A percentile compares a stretch with the other conserved stretches of the same genome.
Conservation (phyloP, 2,113 vertebrate genomes). For the Brachirus orientalis region DNA sequence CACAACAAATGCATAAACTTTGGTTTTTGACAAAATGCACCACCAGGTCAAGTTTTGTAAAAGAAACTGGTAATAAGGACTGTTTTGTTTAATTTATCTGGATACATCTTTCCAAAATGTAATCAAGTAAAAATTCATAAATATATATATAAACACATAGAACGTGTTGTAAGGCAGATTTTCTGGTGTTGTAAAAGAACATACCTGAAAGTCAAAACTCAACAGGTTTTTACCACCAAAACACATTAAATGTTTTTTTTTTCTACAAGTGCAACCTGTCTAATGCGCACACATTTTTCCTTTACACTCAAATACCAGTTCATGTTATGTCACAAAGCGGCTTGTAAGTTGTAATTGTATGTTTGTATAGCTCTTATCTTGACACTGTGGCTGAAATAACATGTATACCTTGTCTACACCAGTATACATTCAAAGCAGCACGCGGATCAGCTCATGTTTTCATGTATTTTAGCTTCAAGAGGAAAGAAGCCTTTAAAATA, state of each 20-base stretch:
- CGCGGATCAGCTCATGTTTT: too few relatives aligned
- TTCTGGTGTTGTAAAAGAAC: slow-evolving; percentile 30
- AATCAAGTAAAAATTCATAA: slow-evolving; percentile 67
- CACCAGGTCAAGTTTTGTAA: slow-evolving; percentile 51
- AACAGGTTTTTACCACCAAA: slow-evolving; percentile 13
- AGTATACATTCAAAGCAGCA: too few relatives aligned
- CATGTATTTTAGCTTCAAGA: too few relatives aligned
- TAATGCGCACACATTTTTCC: too few relatives aligned
- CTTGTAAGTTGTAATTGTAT: slow-evolving; percentile 1
- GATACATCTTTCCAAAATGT: slow-evolving; percentile 46
- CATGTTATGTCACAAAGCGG: neutral
- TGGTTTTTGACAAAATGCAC: slow-evolving; percentile 72
- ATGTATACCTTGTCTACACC: slow-evolving; percentile 3
- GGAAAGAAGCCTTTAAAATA: neutral
- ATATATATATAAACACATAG: slow-evolving; percentile 55
- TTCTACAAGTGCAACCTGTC: neutral
- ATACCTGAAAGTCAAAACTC: slow-evolving; percentile 16
- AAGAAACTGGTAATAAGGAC: neutral
- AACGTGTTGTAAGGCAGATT: slow-evolving; percentile 65
- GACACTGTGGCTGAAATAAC: neutral
- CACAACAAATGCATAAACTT: slow-evolving; percentile 63
- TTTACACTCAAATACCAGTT: neutral
- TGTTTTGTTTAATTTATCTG: slow-evolving; percentile 18
- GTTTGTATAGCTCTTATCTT: slow-evolving; percentile 12
- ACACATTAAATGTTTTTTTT: neutral